Conservation (phyloP, 2,113 vertebrate species). For the Syngnathoides biaculeatus region DNA sequence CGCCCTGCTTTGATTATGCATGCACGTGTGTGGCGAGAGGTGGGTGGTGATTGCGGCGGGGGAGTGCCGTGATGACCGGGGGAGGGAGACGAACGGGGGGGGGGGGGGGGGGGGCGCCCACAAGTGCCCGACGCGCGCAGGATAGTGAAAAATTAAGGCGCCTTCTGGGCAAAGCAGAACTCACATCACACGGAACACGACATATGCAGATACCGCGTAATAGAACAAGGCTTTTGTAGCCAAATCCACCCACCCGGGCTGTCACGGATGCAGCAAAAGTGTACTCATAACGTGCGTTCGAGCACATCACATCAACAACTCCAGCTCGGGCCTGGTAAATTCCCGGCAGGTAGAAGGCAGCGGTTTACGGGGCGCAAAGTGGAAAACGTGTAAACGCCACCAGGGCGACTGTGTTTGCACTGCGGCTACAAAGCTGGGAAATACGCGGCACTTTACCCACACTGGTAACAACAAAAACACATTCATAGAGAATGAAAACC, state of each 20-base stretch:
- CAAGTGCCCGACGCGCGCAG: no score
- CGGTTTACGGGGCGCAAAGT: constrained; percentile 70
- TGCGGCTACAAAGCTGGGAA: constrained; percentile 23
- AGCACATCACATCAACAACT: constrained; percentile 20
- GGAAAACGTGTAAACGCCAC: constrained; percentile 64
- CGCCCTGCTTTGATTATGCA: constrained; percentile 65
- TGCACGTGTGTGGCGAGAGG: constrained; percentile 19
- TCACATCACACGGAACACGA: constrained; percentile 50
- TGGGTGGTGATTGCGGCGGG: constrained; percentile 30
- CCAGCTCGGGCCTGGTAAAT: constrained; percentile 9
- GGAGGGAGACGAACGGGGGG: constrained; percentile 15
- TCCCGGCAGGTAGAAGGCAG: neutral
- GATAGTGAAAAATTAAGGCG: constrained; percentile 70
- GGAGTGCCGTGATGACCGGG: constrained; percentile 30
- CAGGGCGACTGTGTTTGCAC: constrained; percentile 50
- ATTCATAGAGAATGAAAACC: constrained; percentile 22
- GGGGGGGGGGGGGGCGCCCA: constrained; percentile 35
- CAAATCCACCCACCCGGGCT: constrained; percentile 4
- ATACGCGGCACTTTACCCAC: constrained; percentile 17
- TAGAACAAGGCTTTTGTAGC: constrained; percentile 34
- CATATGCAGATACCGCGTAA: constrained; percentile 56
- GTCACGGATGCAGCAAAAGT: constrained; percentile 18
- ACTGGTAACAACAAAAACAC: constrained; percentile 29
- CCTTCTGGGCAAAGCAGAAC: constrained; percentile 60
- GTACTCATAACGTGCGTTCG: constrained; percentile 3